These are phyloP conservation scores for Hirtodrosophila alboralis DNA, from an alignment of 2,888 invertebrate genomes.

Conservation along the genomic window DNA sequence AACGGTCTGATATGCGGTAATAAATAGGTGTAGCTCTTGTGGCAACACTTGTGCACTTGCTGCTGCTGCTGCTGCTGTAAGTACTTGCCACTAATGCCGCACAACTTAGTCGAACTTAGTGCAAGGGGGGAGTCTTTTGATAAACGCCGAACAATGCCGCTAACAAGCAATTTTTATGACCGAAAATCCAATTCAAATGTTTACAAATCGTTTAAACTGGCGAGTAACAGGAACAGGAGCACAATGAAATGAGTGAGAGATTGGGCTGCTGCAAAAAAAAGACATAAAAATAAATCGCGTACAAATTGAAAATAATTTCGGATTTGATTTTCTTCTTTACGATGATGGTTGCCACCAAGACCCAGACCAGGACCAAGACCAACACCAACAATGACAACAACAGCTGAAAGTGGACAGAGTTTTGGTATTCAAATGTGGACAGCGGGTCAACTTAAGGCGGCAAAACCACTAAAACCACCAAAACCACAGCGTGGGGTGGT, in stretches of 20 bases:
- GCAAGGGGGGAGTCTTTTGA: constrained; percentile 55
- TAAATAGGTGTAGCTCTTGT: constrained; percentile 68
- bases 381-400: constrained; percentile 8
- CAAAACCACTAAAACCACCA: constrained; percentile 20
- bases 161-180: constrained; percentile 76
- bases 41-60: constrained; percentile 33
- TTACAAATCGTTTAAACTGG: constrained; percentile 82
- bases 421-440: constrained; percentile 57
- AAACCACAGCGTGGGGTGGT: constrained; percentile 34
- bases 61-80: constrained; percentile 22
- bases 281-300: constrained; percentile 82
- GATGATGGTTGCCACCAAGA: constrained; percentile 66
- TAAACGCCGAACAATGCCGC: constrained; percentile 64
- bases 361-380: constrained; percentile 44
- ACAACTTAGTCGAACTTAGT: constrained; percentile 50
- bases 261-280: constrained; percentile 47
- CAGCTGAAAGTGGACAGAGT: constrained; percentile 54
- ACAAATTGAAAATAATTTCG: constrained; percentile 83
- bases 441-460: constrained; percentile 45
- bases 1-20: constrained; percentile 65
- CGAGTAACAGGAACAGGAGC: constrained; percentile 23
- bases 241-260: constrained; percentile 26
- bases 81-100: constrained; percentile 55
- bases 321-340: constrained; percentile 81
- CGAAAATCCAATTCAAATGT: constrained; percentile 82